Percentiles rank a stretch among this genome's conserved stretches.
Evolutionary conservation across 2,113 vertebrate species (phyloP).

Genomic region (Dolichallabes microphthalmus): DNA sequence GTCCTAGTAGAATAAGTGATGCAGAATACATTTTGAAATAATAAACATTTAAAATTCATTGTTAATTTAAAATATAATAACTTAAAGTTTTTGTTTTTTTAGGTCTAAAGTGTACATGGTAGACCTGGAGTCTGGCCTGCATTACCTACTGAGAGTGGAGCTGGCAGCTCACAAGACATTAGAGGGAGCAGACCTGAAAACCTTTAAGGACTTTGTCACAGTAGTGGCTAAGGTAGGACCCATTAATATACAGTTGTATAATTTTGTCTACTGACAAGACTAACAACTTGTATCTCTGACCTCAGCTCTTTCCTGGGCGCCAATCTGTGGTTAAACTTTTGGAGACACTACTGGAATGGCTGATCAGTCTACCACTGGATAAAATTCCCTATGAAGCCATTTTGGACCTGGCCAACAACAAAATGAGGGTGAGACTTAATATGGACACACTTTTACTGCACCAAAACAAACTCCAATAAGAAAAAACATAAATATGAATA

Average conservation of each 20-base stretch:
- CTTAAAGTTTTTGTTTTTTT: not conserved
- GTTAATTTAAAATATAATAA: not conserved
- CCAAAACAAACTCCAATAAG: not conserved
- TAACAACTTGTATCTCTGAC: conserved; percentile 13
- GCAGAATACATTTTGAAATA: not conserved
- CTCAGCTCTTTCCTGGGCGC: conserved; percentile 86
- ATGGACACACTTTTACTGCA: not conserved
- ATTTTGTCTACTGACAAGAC: not conserved
- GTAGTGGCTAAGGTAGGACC: conserved; percentile 83
- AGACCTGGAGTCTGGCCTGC: conserved; percentile 90
- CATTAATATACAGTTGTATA: not conserved
- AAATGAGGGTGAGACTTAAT: conserved; percentile 83
- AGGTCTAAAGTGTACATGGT: conserved; percentile 85
- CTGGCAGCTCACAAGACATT: conserved; percentile 81
- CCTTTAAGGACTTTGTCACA: conserved; percentile 86
- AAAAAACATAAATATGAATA: not conserved
- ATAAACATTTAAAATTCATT: not conserved
- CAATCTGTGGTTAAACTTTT: conserved; percentile 84
- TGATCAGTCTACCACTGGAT: conserved; percentile 86
- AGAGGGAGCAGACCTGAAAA: conserved; percentile 83
- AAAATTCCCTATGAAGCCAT: conserved; percentile 89
- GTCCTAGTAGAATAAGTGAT: not conserved
- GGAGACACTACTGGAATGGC: conserved; percentile 91
- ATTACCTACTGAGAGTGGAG: conserved; percentile 89
- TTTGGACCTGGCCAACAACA: conserved; percentile 94